Evolutionary conservation across 2,797 vertebrate genomes (phyloP), one percentile per base, ranked within the genome.

Genomic region (Parauchenoglanis punctatus): DNA sequence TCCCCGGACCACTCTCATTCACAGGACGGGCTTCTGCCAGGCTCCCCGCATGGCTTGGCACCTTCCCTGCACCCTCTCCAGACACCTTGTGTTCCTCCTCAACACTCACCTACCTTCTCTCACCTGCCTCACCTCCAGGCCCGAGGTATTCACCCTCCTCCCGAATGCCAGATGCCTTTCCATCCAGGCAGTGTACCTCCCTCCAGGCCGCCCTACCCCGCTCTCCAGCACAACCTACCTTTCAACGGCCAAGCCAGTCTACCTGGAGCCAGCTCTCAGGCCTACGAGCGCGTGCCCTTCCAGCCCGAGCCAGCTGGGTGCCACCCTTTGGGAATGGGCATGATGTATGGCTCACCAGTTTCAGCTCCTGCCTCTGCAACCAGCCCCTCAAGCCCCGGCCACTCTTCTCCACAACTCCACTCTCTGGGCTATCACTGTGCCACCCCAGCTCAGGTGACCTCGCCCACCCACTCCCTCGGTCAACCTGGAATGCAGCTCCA

Each of bases 81-180:
- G 93, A 88, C 92, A 81, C 91, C 94, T 86, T 96, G 96, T 93
- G 91, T 95, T 93, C 93, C 97, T 93, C 92, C 96, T 96, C 95
- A 40, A 40, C 40, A 95, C 96, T 91, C 95, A 96, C 89, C 95
- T 93, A 93, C 97, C 94, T 97, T 97, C 92, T 95, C 97, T 93
- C 97, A 97, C 93, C 94, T 98, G 96, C 94, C 97, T 90, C 97
- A 97, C 84, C 95, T 98, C 89, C 98, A 97, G 92, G 95, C 95
- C 92, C 96, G 92, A 92, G 96, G 96, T 92, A 94, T 98, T 91
- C 97, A 95, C 92, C 92, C 95, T 2, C 95, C 96, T 81, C 94
- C 97, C 81, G 97, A 99, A 92, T 98, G 97, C 96, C 97, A 97
- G 84, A 94, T 97, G 94, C 93, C 97, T 92, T 99, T 97, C 96